Percentiles rank a stretch among this genome's conserved stretches.
Evolutionary conservation across 2,888 invertebrate genomes (phyloP).

Genomic region (Melinaea marsaeus): DNA sequence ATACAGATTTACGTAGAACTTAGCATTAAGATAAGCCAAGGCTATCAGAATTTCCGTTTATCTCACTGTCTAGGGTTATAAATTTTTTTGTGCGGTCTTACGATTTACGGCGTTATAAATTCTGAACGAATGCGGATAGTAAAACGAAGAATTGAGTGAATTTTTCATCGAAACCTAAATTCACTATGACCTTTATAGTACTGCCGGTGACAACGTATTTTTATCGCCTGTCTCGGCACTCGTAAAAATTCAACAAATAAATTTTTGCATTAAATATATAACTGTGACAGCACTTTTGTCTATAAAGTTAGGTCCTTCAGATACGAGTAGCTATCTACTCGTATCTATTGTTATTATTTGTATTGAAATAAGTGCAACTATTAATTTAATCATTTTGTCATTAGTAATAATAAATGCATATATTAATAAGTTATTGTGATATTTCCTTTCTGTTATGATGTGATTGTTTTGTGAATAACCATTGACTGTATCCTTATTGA

Average conservation of each 20-base stretch:
- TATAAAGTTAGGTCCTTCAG: too few species aligned
- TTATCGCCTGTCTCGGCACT: slow-evolving; percentile 35
- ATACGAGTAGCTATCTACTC: too few species aligned
- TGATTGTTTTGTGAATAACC: too few species aligned
- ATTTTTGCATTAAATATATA: slow-evolving; percentile 3
- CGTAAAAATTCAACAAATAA: slow-evolving; percentile 17
- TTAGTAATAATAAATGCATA: too few species aligned
- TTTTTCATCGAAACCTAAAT: slow-evolving; percentile 59
- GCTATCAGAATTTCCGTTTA: slow-evolving; percentile 51
- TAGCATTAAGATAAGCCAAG: slow-evolving; percentile 40
- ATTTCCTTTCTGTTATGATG: too few species aligned
- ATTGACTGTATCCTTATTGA: too few species aligned
- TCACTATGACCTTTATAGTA: slow-evolving; percentile 36
- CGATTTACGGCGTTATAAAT: slow-evolving; percentile 70
- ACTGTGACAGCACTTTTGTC: background rate
- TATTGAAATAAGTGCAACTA: too few species aligned
- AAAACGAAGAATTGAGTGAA: slow-evolving; percentile 63
- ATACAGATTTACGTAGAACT: too few species aligned
- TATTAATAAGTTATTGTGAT: too few species aligned
- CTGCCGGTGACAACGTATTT: slow-evolving; percentile 33
- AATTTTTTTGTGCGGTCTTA: slow-evolving; percentile 61
- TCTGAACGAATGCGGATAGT: slow-evolving; percentile 63
- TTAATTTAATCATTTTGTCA: too few species aligned
- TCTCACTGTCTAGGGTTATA: slow-evolving; percentile 56
- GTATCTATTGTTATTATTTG: too few species aligned